Base-by-base conservation (phyloP, 2,797 vertebrate genomes). In the Eulemur coronatus region DNA sequence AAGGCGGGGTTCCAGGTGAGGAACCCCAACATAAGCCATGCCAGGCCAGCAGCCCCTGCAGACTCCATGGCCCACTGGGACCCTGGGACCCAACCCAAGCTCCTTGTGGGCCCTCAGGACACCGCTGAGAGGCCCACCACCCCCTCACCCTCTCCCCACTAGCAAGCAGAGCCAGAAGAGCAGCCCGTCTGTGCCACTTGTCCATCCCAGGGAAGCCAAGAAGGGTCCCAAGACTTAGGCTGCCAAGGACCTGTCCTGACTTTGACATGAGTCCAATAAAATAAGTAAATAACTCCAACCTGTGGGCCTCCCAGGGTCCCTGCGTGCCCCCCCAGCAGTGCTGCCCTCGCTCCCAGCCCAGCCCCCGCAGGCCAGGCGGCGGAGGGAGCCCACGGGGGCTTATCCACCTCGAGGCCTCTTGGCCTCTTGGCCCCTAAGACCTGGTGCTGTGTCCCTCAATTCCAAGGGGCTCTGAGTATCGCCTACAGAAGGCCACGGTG, bases 381-480 rank as follows among this genome's bases (percentile, higher is more conserved):
- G 0, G 17, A n/a, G 5, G 7, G 20, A 65, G 28, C 1, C 2
- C 1, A 1, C 2, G 1, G n/a, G 20, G 38, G 18, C 0, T 1
- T 1, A 7, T 2, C 33, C 15, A 2, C 13, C 5, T 3, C 15
- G 0, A 86, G n/a, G 57, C 4, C 52, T 38, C 84, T 15, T 1
- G 22, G 28, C 20, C 17, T 38, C 84, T 15, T 1, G 22, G 28
- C 20, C 17, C 78, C 46, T 17, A 14, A 26, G 26, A 9, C 5
- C 38, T 11, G 0, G 4, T 1, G 24, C 33, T 17, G 17, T n/a
- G 24, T 5, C 59, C 38, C 30, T 61, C 17, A 28, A 48, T 38
- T 3, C 46, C 90, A 20, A n/a, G 30, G 7, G 15, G 7, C 13
- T 57, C 88, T 24, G 26, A 70, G 38, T 7, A 28, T 0, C 4